phyloP scores from a whole-genome alignment of 2,888 invertebrate genomes.

The Ptychoptera contaminata region DNA sequence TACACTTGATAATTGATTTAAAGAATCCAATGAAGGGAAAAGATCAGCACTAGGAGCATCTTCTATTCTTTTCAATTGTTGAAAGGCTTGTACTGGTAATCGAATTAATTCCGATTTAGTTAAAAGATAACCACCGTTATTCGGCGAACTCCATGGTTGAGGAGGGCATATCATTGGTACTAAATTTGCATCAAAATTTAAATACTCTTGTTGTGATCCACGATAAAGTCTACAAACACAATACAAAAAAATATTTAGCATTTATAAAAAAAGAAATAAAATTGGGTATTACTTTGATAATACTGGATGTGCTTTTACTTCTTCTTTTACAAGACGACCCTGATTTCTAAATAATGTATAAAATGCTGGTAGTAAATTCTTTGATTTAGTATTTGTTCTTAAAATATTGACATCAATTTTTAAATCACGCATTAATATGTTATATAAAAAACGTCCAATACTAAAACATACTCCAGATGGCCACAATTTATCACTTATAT shows the following conservation, averaged over 20 bases:
- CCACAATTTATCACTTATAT: constrained; percentile 46
- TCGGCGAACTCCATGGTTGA: constrained; percentile 59
- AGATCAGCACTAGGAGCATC: constrained; percentile 41
- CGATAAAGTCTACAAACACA: constrained; percentile 42
- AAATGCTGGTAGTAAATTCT: constrained; percentile 56
- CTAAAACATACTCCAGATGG: constrained; percentile 42
- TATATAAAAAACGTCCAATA: constrained; percentile 73
- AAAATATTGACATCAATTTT: constrained; percentile 65
- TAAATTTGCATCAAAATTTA: constrained; percentile 55
- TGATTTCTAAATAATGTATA: constrained; percentile 60
- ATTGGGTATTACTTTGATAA: constrained; percentile 33
- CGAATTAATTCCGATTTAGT: constrained; percentile 46
- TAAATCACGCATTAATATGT: constrained; percentile 70
- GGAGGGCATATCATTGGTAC: constrained; percentile 74
- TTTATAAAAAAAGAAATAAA: background rate
- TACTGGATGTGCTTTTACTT: constrained; percentile 73
- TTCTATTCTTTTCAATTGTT: constrained; percentile 46
- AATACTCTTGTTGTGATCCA: constrained; percentile 45
- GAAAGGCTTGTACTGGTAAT: constrained; percentile 35
- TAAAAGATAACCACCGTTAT: constrained; percentile 61
- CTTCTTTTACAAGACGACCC: constrained; percentile 45
- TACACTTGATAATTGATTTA: constrained; percentile 82
- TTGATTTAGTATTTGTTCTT: constrained; percentile 31
- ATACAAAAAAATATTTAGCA: background rate
- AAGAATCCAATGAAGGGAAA: constrained; percentile 73